Evolutionary conservation across 2,113 vertebrate genomes (phyloP), one percentile per base, ranked within the genome.

Genomic region (Poecilia latipinna): DNA sequence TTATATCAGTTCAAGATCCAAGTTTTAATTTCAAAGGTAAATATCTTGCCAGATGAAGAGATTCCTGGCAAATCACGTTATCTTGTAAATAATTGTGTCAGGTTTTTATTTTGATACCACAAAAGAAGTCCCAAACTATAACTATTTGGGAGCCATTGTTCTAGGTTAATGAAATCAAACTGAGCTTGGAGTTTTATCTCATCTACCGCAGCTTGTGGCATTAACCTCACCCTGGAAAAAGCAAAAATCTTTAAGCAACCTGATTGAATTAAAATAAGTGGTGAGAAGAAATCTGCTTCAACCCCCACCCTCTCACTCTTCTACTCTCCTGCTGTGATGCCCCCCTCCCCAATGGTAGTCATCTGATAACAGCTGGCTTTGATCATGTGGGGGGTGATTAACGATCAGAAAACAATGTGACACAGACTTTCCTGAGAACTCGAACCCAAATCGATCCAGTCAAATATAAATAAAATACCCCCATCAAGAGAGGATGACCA

Each of bases 301-400:
- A 11, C 26, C 13, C 7, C n/a, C 8, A 4, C 1, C 12, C 8
- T 5, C 10, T 10, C 15, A 15, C 44, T 48, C 44, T 48, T 19
- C 44, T 48, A 48, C 44, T 48, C 44, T 48, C 44, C 44, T 48
- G 44, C 44, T 48, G 1, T 4, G 10, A 37, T 33, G 4, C 1
- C 60, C 7, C 31, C 13, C 57, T 31, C 11, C 66, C 57, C 76
- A 61, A 68, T 74, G 70, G 82, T 63, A 28, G 42, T 35, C 37
- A 12, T 2, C 60, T 85, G 89, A 91, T 87, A 92, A 92, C 57
- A 37, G 10, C 44, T 64, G 68, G 37, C 57, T 83, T 91, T 93
- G 87, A 94, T 92, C 90, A 90, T 80, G 68, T 68, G 31, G 24
- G 42, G 66, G 48, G 69, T 89, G 91, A 93, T 91, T 91, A 93